Evolutionary conservation across 2,797 vertebrate genomes (phyloP), one percentile per base, ranked within the genome.

Genomic region (Loriculus beryllinus): DNA sequence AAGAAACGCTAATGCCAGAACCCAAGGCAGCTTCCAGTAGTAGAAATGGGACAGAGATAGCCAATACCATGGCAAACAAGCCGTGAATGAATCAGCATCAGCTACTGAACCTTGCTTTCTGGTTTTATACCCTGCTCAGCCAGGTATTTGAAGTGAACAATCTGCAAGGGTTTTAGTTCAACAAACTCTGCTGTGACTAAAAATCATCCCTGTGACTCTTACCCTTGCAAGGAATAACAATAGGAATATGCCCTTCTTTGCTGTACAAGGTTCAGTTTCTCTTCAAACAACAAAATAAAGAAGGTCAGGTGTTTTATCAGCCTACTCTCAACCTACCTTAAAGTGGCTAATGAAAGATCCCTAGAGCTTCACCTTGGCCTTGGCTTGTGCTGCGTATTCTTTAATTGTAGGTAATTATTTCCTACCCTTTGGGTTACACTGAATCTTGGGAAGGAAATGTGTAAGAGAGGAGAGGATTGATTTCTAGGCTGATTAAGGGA

Each of bases 341-440:
- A 70, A 85, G 85, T 62, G 83, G 49, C 82, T 96, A 90, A 83
- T 78, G 86, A 40, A 82, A 92, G 74, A 65, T 92, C 71, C 83
- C 88, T 26, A 33, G 52, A 96, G 82, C 69, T 75, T 42, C 90
- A 86, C 40, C 79, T 92, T 93, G 84, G 91, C 95, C 93, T 96
- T 92, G 85, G 45, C 88, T 78, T 69, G 57, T 76, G 79, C 86
- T 93, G 48, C 68, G 18, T 87, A 76, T 88, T 85, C 84, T 92
- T 88, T 88, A 95, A 74, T 85, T 89, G 86, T 33, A 79, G 72
- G 80, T 65, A 43, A 92, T 96, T 92, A 88, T 95, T 89, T 90
- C n/a, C 71, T 31, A 37, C 78, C 86, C 81, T 93, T 93, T 82
- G 83, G 78, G 71, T 93, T 57, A 10, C 43, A 7, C 39, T 39